Conservation (phyloP, 2,113 vertebrate species). For the Melanostigma gelatinosum region DNA sequence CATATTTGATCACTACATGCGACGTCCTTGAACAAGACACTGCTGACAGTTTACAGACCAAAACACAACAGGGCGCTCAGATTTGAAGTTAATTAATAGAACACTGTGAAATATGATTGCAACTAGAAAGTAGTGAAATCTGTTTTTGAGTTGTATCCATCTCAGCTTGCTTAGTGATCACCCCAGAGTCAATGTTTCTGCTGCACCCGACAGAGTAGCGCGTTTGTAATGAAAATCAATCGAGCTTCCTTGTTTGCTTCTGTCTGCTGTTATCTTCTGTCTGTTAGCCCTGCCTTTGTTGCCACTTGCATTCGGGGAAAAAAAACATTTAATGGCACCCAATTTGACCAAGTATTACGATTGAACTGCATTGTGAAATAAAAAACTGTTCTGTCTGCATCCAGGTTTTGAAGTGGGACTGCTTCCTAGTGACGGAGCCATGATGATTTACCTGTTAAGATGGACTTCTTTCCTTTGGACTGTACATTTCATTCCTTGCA, state of each 20-base stretch:
- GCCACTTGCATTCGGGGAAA: not conserved
- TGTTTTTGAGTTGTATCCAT: not conserved
- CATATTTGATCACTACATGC: conserved; percentile 53
- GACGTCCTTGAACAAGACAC: conserved; percentile 52
- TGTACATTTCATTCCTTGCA: conserved; percentile 80
- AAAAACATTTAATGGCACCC: not conserved
- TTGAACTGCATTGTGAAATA: not conserved
- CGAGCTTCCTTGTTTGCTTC: not conserved
- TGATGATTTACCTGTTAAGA: conserved; percentile 85
- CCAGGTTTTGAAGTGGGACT: conserved; percentile 81
- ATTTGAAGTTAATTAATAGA: not conserved
- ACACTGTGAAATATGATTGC: not conserved
- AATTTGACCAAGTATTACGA: not conserved
- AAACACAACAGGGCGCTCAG: conserved; percentile 48
- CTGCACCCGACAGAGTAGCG: not conserved
- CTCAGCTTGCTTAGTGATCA: not conserved
- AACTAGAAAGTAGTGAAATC: not conserved
- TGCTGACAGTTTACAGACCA: conserved; percentile 52
- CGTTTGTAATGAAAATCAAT: not conserved
- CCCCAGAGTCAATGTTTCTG: not conserved
- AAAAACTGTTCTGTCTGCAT: conserved; percentile 59
- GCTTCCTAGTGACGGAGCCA: conserved; percentile 84
- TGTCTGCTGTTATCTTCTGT: not conserved
- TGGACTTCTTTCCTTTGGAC: conserved; percentile 87
- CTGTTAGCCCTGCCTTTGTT: not conserved